A percentile compares a stretch with the other conserved stretches of the same genome.
phyloP scores from a whole-genome alignment of 1,140 invertebrate species.

The Meloidogyne hapla region DNA sequence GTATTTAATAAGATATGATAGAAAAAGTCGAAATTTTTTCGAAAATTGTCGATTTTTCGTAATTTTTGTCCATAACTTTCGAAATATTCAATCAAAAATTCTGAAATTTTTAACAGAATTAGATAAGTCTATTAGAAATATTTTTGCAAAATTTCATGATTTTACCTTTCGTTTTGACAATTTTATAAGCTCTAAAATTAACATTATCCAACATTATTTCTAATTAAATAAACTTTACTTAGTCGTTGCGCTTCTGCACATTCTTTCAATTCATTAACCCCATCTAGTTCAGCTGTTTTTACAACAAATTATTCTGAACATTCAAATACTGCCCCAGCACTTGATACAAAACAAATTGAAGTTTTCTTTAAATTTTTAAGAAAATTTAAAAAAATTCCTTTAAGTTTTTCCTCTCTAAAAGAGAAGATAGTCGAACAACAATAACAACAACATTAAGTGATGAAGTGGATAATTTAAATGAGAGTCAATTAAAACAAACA shows the following conservation, averaged over 20 bases:
- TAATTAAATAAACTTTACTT: not conserved
- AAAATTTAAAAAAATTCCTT: not conserved
- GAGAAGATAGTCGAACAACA: not conserved
- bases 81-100: no score
- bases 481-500: not conserved
- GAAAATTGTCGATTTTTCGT: no score
- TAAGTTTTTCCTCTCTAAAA: not conserved
- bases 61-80: no score
- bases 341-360: conserved; percentile 2
- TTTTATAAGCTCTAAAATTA: no score
- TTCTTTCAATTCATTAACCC: conserved; percentile 15
- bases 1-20: no score
- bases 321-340: not conserved
- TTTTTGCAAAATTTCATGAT: no score
- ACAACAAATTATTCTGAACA: not conserved
- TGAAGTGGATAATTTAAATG: not conserved
- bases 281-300: conserved; percentile 3
- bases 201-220: no score
- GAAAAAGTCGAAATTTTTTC: no score
- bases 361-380: not conserved
- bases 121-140: no score
- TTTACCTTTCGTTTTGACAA: no score
- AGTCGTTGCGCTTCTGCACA: conserved; percentile 26
- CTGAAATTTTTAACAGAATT: no score
- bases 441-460: conserved; percentile 6